phyloP scores from a whole-genome alignment of 2,888 invertebrate genomes.

The Zele albiditarsus region DNA sequence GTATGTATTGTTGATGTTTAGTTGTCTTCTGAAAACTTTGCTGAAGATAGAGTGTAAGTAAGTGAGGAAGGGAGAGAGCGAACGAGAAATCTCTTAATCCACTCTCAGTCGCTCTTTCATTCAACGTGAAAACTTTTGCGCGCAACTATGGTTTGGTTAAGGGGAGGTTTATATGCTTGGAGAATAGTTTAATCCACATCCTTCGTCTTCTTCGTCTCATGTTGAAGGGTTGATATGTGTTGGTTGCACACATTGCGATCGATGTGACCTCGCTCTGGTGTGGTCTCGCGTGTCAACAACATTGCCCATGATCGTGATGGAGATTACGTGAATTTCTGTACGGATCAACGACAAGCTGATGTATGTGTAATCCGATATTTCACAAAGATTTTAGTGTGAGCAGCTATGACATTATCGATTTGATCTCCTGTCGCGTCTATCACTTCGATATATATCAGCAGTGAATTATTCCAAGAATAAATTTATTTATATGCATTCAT shows the following conservation, averaged over 20 bases:
- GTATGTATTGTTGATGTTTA: not conserved
- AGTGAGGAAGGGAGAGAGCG: not conserved
- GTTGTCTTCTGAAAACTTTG: not conserved
- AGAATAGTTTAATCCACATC: conserved; percentile 37
- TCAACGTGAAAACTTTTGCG: conserved; percentile 32
- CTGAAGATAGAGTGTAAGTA: not conserved
- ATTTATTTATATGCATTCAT: not conserved
- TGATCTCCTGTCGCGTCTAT: not conserved
- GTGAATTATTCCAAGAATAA: not conserved
- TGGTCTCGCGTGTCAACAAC: conserved; percentile 38
- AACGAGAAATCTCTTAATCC: conserved; percentile 38
- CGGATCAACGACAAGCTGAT: conserved; percentile 37
- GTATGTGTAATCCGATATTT: conserved; percentile 23
- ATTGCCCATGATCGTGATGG: conserved; percentile 32
- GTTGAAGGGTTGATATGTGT: conserved; percentile 9
- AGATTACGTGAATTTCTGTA: conserved; percentile 37
- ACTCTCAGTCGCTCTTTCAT: conserved; percentile 28
- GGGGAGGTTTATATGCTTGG: conserved; percentile 20
- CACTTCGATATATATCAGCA: not conserved
- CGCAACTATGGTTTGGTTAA: conserved; percentile 11
- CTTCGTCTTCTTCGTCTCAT: conserved; percentile 5
- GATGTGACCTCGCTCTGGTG: conserved; percentile 29
- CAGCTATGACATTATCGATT: not conserved
- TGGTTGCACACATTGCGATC: conserved; percentile 19
- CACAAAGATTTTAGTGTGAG: conserved; percentile 17